Conservation (phyloP, 1,140 invertebrate genomes). For the Drosophila pallidifrons region DNA sequence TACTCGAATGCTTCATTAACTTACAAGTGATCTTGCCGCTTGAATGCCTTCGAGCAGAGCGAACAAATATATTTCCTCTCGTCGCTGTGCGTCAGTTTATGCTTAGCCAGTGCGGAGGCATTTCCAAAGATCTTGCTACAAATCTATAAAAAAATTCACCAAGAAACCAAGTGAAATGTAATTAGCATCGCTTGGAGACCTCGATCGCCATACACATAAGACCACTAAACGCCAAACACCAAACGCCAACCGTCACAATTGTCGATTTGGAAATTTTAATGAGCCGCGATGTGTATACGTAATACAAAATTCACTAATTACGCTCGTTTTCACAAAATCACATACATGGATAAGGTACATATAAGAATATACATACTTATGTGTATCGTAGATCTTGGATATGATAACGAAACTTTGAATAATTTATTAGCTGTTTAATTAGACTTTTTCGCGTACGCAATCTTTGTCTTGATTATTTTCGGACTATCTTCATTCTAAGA, state of each 20-base stretch:
- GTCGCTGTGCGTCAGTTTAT: constrained; percentile 98
- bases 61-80: constrained; percentile 98
- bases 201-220: constrained; percentile 48
- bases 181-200: constrained; percentile 52
- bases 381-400: neutral
- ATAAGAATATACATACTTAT: constrained; percentile 3
- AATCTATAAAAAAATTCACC: constrained; percentile 87
- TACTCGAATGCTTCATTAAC: constrained; percentile 85
- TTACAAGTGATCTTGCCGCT: constrained; percentile 99
- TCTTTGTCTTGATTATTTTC: too few relatives aligned
- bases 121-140: constrained; percentile 99
- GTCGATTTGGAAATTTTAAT: constrained; percentile 61
- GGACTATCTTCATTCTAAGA: too few relatives aligned
- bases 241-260: constrained; percentile 20
- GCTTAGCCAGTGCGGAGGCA: constrained; percentile 98
- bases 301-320: constrained; percentile 46
- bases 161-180: constrained; percentile 57
- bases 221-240: neutral
- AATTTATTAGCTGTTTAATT: too few relatives aligned
- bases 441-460: too few relatives aligned
- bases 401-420: too few relatives aligned
- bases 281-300: constrained; percentile 73
- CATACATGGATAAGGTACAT: too few relatives aligned
- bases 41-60: constrained; percentile 98
- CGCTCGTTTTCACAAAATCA: constrained; percentile 2